A percentile compares a stretch with the other conserved stretches of the same genome.
phyloP scores from a whole-genome alignment of 2,888 invertebrate genomes.

The Drosophila paramelanica region DNA sequence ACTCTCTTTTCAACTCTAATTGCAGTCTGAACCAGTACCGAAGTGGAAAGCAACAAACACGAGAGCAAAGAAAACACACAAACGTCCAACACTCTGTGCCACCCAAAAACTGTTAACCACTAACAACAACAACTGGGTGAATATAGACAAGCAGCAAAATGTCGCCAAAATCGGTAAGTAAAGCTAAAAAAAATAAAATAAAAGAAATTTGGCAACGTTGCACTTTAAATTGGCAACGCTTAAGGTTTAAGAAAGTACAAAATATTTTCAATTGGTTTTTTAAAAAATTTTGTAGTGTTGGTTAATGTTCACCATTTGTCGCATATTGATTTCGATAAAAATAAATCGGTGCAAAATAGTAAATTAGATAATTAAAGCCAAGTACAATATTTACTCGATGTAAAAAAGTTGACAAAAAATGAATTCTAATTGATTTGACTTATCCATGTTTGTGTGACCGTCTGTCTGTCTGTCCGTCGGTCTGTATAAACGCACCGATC shows the following conservation, averaged over 20 bases:
- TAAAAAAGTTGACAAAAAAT: too few relatives aligned
- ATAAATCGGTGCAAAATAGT: too few relatives aligned
- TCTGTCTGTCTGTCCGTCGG: neutral
- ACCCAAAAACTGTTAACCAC: slow-evolving; percentile 29
- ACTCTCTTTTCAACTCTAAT: slow-evolving; percentile 14
- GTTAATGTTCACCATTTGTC: too few relatives aligned
- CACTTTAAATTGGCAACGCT: neutral
- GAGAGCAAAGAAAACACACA: slow-evolving; percentile 17
- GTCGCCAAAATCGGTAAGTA: slow-evolving; percentile 89
- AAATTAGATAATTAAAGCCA: too few relatives aligned
- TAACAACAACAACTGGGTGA: slow-evolving; percentile 41
- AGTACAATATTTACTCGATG: too few relatives aligned
- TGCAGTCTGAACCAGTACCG: slow-evolving; percentile 50
- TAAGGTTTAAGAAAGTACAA: neutral
- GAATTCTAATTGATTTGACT: too few relatives aligned
- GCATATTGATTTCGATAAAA: too few relatives aligned
- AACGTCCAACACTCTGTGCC: slow-evolving; percentile 31
- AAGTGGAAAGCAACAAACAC: slow-evolving; percentile 21
- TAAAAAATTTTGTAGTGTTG: too few relatives aligned
- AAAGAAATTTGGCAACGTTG: neutral
- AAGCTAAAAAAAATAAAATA: neutral
- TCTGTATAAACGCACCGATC: too few relatives aligned
- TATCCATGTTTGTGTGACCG: too few relatives aligned
- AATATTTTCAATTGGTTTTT: too few relatives aligned
- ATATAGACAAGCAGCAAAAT: slow-evolving; percentile 83